Evolutionary conservation across 2,888 invertebrate genomes (phyloP).

Genomic region (Argynnis bischoffii): DNA sequence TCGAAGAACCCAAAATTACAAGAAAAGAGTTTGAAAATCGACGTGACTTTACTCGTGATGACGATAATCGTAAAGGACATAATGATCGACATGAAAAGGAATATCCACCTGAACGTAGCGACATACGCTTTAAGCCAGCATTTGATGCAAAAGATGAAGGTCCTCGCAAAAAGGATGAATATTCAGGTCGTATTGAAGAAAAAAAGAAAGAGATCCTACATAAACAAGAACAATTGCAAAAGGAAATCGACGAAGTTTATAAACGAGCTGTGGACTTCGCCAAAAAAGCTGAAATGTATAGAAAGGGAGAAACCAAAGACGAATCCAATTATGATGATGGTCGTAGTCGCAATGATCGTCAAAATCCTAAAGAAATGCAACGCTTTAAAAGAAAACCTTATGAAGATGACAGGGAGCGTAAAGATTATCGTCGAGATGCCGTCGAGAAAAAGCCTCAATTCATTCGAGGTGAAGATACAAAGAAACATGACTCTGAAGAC

Average conservation of each 20-base stretch:
- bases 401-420: constrained; percentile 22
- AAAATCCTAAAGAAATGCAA: constrained; percentile 20
- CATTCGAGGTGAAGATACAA: constrained; percentile 16
- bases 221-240: constrained; percentile 50
- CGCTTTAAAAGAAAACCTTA: constrained; percentile 17
- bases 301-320: constrained; percentile 46
- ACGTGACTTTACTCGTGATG: constrained; percentile 31
- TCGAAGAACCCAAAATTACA: constrained; percentile 30
- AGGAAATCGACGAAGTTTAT: constrained; percentile 67
- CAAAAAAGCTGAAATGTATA: constrained; percentile 61
- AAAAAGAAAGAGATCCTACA: constrained; percentile 39
- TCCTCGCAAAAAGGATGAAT: constrained; percentile 35
- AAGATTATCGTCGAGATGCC: constrained; percentile 22
- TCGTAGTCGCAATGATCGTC: constrained; percentile 40
- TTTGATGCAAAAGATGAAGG: constrained; percentile 28
- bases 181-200: constrained; percentile 32
- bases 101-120: constrained; percentile 32
- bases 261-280: constrained; percentile 63
- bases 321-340: constrained; percentile 44
- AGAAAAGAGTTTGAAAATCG: constrained; percentile 34
- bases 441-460: constrained; percentile 7
- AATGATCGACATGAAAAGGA: constrained; percentile 44
- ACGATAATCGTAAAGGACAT: constrained; percentile 48
- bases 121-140: constrained; percentile 27
- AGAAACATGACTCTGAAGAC: constrained; percentile 3